Evolutionary conservation across 2,113 vertebrate species (phyloP).

Genomic region (Ondatra zibethicus): DNA sequence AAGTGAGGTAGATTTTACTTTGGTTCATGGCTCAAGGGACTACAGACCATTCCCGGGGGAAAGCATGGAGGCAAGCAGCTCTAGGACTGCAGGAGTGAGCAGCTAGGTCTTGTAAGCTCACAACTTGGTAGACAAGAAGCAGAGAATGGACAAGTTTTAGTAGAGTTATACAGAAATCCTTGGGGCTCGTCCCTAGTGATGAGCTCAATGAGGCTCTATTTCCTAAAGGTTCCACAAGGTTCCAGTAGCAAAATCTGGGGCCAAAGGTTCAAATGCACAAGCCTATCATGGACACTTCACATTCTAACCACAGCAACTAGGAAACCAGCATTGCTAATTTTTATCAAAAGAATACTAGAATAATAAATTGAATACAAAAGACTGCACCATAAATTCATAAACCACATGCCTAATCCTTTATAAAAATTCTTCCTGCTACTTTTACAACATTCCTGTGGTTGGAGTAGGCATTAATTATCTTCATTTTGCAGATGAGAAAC

Average conservation of each 20-base stretch:
- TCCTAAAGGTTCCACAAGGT: not conserved
- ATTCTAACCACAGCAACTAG: not conserved
- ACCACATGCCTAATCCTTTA: slow-evolving; percentile 54
- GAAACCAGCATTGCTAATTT: slow-evolving; percentile 39
- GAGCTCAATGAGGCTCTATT: not conserved
- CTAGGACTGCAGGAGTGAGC: not conserved
- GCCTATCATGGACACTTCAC: not conserved
- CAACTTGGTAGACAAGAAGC: not conserved
- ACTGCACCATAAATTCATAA: slow-evolving; percentile 57
- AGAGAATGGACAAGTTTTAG: not conserved
- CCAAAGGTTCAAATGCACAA: not conserved
- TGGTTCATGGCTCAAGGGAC: not conserved
- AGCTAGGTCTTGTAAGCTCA: not conserved
- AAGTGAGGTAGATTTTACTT: not conserved
- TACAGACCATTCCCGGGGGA: not conserved
- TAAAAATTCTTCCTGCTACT: slow-evolving; percentile 64
- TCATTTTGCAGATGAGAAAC: slow-evolving; percentile 76
- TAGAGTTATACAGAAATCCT: not conserved
- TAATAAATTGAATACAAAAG: slow-evolving; percentile 66
- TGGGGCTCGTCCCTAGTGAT: not conserved
- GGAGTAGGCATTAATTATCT: slow-evolving; percentile 62
- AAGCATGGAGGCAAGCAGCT: not conserved
- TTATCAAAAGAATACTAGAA: slow-evolving; percentile 49
- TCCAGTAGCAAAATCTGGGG: not conserved
- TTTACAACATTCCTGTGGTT: slow-evolving; percentile 74